phyloP scores from a whole-genome alignment of 1,140 invertebrate species.

The Camponotus floridanus region DNA sequence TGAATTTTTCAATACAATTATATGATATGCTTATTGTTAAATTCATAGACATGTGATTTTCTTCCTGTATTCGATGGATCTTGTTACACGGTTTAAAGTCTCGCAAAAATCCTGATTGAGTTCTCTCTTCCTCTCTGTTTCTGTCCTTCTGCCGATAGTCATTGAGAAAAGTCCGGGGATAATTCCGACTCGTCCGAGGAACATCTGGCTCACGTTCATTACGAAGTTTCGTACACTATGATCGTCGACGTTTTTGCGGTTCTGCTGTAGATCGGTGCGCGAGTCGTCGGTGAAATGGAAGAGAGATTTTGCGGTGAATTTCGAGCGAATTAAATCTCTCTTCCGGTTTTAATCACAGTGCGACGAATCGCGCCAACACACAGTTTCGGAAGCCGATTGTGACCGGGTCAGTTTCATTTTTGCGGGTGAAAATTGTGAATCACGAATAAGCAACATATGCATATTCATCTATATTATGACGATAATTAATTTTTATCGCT shows the following conservation, averaged over 20 bases:
- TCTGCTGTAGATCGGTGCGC: slow-evolving; percentile 49
- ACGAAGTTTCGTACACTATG: slow-evolving; percentile 59
- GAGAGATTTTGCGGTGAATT: slow-evolving; percentile 64
- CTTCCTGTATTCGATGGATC: neutral
- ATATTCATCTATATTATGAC: slow-evolving; percentile 16
- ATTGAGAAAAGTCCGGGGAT: slow-evolving; percentile 52
- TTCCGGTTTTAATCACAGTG: slow-evolving; percentile 57
- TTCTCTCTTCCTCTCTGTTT: slow-evolving; percentile 5
- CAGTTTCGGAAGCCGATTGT: slow-evolving; percentile 35
- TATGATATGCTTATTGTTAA: slow-evolving; percentile 5
- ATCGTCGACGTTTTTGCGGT: slow-evolving; percentile 63
- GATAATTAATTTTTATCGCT: slow-evolving; percentile 40
- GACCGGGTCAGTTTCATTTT: slow-evolving; percentile 33
- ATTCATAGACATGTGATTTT: slow-evolving; percentile 12
- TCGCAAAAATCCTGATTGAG: slow-evolving; percentile 53
- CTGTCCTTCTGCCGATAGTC: slow-evolving; percentile 20
- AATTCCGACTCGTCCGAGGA: slow-evolving; percentile 52
- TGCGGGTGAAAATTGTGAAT: slow-evolving; percentile 27
- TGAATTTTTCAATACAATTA: slow-evolving; percentile 1
- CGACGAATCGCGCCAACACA: slow-evolving; percentile 42
- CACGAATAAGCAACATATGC: neutral
- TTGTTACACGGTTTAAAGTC: slow-evolving; percentile 39
- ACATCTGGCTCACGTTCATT: slow-evolving; percentile 64
- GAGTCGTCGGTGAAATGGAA: slow-evolving; percentile 48
- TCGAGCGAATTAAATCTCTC: slow-evolving; percentile 63